Base-by-base conservation (phyloP, 2,113 vertebrate genomes). In the Sander vitreus region DNA sequence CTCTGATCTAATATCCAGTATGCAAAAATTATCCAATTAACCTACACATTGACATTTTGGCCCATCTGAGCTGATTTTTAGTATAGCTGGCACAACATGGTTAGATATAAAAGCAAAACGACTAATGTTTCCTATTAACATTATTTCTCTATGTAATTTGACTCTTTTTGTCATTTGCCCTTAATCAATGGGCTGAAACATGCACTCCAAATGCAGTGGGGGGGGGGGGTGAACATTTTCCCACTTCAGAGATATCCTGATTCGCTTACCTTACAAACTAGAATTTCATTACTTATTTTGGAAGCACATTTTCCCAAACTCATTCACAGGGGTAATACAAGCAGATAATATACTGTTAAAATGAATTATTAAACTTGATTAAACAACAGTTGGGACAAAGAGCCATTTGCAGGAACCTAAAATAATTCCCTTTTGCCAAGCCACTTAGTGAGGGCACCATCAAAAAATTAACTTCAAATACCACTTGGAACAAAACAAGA, bases 401-500 rank as follows among this genome's bases (percentile, higher is more conserved):
- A 69, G 69, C 67, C 74, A 43, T 90, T 95, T 80, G 59, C 78
- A 82, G 79, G 60, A 69, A 90, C 86, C 77, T 83, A 65, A 88
- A 63, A 72, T 66, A 76, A 92, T 80, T 90, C 83, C 73, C 81
- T 81, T 43, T 89, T 88, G 66, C 71, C 70, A 90, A 89, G 75
- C 66, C 55, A 65, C 77, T 90, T 83, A 88, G 84, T 78, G 82
- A 86, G 76, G 78, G 73, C 86, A 69, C 47, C 51, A 81, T 83
- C 79, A 89, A 76, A 85, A 88, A 79, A 88, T 89, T 63, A 82
- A 84, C 89, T 89, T 72, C 86, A 84, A 87, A 91, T 84, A 91
- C 84, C 84, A 84, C 85, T 88, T 88, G 76, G 88, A 92, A 86
- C 74, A 93, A 94, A 89, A 93, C 88, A 86, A 90, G 73, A 94